phyloP scores from a whole-genome alignment of 1,140 invertebrate species.

The Macrobrachium rosenbergii region DNA sequence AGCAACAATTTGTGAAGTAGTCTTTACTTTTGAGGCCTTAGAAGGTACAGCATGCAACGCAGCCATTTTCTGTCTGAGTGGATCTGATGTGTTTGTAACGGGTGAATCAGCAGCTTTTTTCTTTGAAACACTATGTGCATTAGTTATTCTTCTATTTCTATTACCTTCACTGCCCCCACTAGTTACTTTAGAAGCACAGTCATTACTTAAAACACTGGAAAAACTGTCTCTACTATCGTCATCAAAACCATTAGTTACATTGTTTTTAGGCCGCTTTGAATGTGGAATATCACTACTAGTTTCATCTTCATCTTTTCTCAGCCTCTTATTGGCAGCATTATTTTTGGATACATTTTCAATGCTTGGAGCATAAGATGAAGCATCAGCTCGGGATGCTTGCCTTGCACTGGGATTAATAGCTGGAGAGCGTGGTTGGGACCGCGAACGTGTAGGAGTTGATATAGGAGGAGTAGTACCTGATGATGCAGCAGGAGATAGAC shows the following conservation, averaged over 20 bases:
- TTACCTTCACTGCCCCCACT: slow-evolving; percentile 54
- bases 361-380: slow-evolving; percentile 62
- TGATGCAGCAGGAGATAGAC: slow-evolving; percentile 32
- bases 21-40: slow-evolving; percentile 78
- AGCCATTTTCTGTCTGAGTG: slow-evolving; percentile 59
- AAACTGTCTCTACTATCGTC: slow-evolving; percentile 67
- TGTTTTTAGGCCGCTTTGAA: slow-evolving; percentile 65
- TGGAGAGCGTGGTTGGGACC: slow-evolving; percentile 50
- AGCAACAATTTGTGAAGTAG: slow-evolving; percentile 85
- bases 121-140: slow-evolving; percentile 33
- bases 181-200: slow-evolving; percentile 49
- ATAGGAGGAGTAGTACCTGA: slow-evolving; percentile 57
- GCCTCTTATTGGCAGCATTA: slow-evolving; percentile 76
- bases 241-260: slow-evolving; percentile 66
- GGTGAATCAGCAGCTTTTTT: slow-evolving; percentile 40
- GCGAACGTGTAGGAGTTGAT: slow-evolving; percentile 42
- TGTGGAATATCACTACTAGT: slow-evolving; percentile 63
- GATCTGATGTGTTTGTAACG: slow-evolving; percentile 35
- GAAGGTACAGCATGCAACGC: slow-evolving; percentile 36
- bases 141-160: slow-evolving; percentile 40
- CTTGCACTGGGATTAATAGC: slow-evolving; percentile 35
- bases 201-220: slow-evolving; percentile 64
- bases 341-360: slow-evolving; percentile 73
- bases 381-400: slow-evolving; percentile 50
- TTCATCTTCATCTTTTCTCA: slow-evolving; percentile 73